Evolutionary conservation across 1,140 invertebrate genomes (phyloP).

Genomic region (Panonychus citri): DNA sequence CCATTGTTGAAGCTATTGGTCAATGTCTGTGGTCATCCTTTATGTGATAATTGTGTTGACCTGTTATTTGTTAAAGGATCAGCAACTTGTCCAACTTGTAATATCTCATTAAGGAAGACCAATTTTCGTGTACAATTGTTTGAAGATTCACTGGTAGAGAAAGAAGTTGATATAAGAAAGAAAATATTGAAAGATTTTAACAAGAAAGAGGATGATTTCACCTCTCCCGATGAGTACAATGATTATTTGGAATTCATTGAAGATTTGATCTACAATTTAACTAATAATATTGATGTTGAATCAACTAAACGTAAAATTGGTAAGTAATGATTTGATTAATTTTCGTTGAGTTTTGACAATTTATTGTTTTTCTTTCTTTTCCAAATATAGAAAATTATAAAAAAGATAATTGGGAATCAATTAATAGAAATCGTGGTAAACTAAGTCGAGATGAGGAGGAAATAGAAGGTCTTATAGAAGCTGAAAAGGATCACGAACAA

Average conservation of each 20-base stretch:
- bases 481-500: constrained; percentile 31
- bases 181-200: constrained; percentile 69
- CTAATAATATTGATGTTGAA: constrained; percentile 68
- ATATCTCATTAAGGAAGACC: constrained; percentile 52
- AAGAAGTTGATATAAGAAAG: constrained; percentile 86
- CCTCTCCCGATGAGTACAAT: constrained; percentile 53
- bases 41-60: constrained; percentile 93
- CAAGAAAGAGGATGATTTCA: constrained; percentile 74
- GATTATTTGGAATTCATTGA: constrained; percentile 79
- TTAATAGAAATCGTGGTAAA: constrained; percentile 43
- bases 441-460: constrained; percentile 29
- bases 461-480: constrained; percentile 61
- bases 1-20: constrained; percentile 90
- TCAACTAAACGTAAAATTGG: constrained; percentile 63
- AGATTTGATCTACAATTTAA: constrained; percentile 68
- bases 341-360: not conserved
- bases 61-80: constrained; percentile 82
- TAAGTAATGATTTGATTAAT: not conserved
- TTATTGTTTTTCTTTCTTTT: not conserved
- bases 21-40: constrained; percentile 86
- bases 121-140: constrained; percentile 74
- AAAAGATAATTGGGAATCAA: constrained; percentile 70
- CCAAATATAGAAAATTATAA: constrained; percentile 53
- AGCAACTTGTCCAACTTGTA: constrained; percentile 73
- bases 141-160: constrained; percentile 85